phyloP scores from a whole-genome alignment of 2,113 vertebrate genomes.

The Elephantulus edwardii region DNA sequence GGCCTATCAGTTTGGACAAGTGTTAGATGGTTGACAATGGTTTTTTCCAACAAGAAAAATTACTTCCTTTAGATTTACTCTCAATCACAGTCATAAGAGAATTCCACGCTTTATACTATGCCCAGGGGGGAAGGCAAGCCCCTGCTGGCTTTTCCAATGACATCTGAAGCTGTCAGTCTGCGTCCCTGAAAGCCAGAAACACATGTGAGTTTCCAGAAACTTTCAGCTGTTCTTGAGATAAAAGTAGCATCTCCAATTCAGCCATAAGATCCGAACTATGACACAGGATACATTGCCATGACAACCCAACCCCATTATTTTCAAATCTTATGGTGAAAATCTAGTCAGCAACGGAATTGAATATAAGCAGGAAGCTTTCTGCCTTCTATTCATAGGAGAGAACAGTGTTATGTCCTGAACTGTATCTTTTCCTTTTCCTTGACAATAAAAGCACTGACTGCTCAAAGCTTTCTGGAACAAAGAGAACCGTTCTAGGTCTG shows the following conservation, averaged over 20 bases:
- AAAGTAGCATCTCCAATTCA: not conserved
- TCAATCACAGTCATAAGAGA: not conserved
- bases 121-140: not conserved
- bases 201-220: constrained; percentile 18
- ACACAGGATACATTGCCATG: not conserved
- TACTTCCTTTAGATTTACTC: not conserved
- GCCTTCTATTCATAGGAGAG: not conserved
- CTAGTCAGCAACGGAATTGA: not conserved
- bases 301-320: constrained; percentile 56
- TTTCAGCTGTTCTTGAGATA: constrained; percentile 39
- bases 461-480: not conserved
- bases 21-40: not conserved
- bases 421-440: not conserved
- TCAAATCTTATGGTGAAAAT: constrained; percentile 38
- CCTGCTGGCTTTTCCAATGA: not conserved
- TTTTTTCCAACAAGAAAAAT: constrained; percentile 17
- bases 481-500: not conserved
- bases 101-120: rapidly evolving
- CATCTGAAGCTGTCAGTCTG: not conserved
- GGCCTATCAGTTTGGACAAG: not conserved
- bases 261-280: constrained; percentile 17
- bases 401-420: not conserved
- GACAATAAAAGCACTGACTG: constrained; percentile 22
- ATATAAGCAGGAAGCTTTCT: not conserved
- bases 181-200: not conserved